Conservation (phyloP, 2,113 vertebrate species). For the Xenopus laevis region DNA sequence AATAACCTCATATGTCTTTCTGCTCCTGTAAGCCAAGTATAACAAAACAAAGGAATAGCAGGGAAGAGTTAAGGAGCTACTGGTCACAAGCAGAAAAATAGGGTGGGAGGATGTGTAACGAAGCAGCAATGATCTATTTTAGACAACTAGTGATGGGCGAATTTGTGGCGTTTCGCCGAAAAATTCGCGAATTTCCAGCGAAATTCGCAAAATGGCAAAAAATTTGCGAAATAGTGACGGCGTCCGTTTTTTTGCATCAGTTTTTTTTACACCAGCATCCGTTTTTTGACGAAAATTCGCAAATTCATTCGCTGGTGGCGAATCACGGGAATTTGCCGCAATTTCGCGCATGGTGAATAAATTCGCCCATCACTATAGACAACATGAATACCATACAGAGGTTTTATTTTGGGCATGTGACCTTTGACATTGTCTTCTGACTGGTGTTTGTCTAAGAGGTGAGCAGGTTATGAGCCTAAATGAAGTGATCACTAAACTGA, state of each 20-base stretch:
- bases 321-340: too few relatives aligned
- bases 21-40: constrained; percentile 22
- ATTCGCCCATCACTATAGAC: too few relatives aligned
- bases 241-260: too few relatives aligned
- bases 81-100: neutral
- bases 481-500: constrained; percentile 9
- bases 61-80: neutral
- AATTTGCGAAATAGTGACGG: too few relatives aligned
- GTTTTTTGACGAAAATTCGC: too few relatives aligned
- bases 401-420: constrained; percentile 5
- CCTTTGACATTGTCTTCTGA: neutral
- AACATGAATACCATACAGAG: neutral
- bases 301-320: too few relatives aligned
- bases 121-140: neutral
- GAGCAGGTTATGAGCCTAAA: constrained; percentile 6
- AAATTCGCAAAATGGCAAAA: too few relatives aligned
- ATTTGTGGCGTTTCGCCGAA: too few relatives aligned
- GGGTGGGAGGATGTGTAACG: neutral
- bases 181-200: too few relatives aligned
- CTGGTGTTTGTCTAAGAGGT: constrained; percentile 22
- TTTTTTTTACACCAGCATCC: too few relatives aligned
- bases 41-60: constrained; percentile 6
- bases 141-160: too few relatives aligned
- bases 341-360: too few relatives aligned
- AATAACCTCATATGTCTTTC: constrained; percentile 32